Base-by-base conservation (phyloP, 2,888 invertebrate genomes). In the Ochropacha duplaris region DNA sequence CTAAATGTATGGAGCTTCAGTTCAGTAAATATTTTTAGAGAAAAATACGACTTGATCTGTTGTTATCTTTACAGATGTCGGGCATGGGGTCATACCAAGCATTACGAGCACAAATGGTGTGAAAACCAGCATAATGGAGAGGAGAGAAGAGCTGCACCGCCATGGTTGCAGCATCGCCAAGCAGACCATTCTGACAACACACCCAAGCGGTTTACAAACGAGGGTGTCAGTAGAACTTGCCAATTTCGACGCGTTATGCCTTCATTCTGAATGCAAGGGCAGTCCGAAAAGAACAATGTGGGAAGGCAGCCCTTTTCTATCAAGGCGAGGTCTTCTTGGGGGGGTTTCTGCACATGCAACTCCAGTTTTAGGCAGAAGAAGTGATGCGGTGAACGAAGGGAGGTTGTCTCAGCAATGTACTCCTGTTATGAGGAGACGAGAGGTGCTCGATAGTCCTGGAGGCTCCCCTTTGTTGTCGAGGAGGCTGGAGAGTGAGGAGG, bases 91-190 rank as follows among this genome's bases (percentile, higher is more conserved):
- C 52, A 24, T 8, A 22, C 44, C 55, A 51, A 22, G 28, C 36
- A 56, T 24, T 9, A 6, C 19, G 44, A 31, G 12, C 52, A 12
- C 52, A 12, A 26, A 52, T 31, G 52, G 52, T 52, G 52, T 31
- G 50, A 64, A 54, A 44, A 19, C 44, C 58, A 57, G 31, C 60
- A 78, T 59, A 58, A 89, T 90, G 90, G 92, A 91, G 74, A 74
- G 87, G 64, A 81, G 87, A 39, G 90, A 92, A 58, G 92, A 92
- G 65, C 57, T 90, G 56, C 91, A 89, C 65, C 86, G 86, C 0
- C 92, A 90, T 62, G 90, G 90, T 50, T 92, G 92, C 79, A 90
- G 90, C 68, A 87, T 92, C 51, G 91, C 92, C 44, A 92, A 92
- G 68, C 92, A 92, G 75, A 92, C 92, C 12, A 90, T 92, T 51